phyloP scores from a whole-genome alignment of 2,888 invertebrate species.

The Bimastos eiseni region DNA sequence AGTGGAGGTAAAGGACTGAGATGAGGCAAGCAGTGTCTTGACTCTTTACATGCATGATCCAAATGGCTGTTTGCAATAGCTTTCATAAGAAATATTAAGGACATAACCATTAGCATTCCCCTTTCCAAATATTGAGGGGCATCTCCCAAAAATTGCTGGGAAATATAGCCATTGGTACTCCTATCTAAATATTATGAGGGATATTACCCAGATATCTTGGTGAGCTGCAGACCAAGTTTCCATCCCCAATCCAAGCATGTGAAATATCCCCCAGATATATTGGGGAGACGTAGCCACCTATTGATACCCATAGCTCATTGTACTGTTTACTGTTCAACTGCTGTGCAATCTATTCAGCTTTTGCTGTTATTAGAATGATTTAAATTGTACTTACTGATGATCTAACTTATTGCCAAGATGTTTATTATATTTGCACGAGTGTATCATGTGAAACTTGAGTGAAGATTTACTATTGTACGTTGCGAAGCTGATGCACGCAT shows the following conservation, averaged over 20 bases:
- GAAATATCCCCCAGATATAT: neutral
- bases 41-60: too few relatives aligned
- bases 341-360: neutral
- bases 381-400: neutral
- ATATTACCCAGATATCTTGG: too few relatives aligned
- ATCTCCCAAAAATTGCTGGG: too few relatives aligned
- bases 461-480: neutral
- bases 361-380: neutral
- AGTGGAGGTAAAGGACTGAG: neutral
- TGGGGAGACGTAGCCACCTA: neutral
- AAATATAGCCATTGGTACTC: too few relatives aligned
- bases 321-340: slow-evolving; percentile 4
- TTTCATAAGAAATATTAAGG: too few relatives aligned
- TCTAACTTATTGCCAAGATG: neutral
- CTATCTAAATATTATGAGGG: too few relatives aligned
- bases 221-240: too few relatives aligned
- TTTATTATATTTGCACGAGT: neutral
- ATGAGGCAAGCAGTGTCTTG: neutral
- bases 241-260: too few relatives aligned
- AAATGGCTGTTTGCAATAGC: neutral
- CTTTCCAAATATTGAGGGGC: too few relatives aligned
- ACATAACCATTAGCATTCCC: too few relatives aligned
- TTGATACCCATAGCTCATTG: neutral
- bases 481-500: neutral
- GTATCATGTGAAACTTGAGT: slow-evolving; percentile 13